Evolutionary conservation across 2,113 vertebrate genomes (phyloP), one percentile per base, ranked within the genome.

Genomic region (Lota lota): DNA sequence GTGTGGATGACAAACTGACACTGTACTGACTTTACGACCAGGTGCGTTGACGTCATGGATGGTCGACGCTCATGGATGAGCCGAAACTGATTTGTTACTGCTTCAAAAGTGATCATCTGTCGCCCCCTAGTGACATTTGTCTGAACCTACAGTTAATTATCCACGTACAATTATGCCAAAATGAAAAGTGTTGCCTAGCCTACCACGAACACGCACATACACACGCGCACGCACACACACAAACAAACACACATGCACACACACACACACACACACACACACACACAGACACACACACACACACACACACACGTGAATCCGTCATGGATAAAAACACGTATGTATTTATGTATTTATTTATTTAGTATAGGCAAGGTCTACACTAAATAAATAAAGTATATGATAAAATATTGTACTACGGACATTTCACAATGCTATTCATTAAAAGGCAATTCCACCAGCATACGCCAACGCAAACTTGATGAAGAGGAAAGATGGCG

Each of bases 111-210:
- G 67, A 61, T 51, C 22, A n/a, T 75, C 64, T 85, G 77, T 80
- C 79, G 79, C 80, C 80, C 70, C 68, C 79, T 68, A 66, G 75
- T 74, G 77, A 75, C 7, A 61, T 33, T 0, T 33, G 22, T 22
- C 58, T 4, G 68, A 54, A 5, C 68, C 15, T 28, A 61, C 21
- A 61, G 14, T 1, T 24, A 20, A 14, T 22, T 22, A 12, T 12
- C 3, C 57, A 54, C 53, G 17, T 18, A 6, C 15, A 54, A 1
- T 2, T 1, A 18, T 58, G 56, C 18, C 18, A 3, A 3, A 56
- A 56, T 12, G 16, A n/a, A n/a, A n/a, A n/a, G n/a, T n/a, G n/a
- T n/a, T n/a, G n/a, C n/a, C n/a, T n/a, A n/a, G n/a, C n/a, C n/a
- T n/a, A n/a, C n/a, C 24, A 58, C 56, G 18, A 1, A 58, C 56